These are phyloP conservation scores for Trichopoda pennipes DNA, from an alignment of 2,888 invertebrate species.

Conservation along the genomic window DNA sequence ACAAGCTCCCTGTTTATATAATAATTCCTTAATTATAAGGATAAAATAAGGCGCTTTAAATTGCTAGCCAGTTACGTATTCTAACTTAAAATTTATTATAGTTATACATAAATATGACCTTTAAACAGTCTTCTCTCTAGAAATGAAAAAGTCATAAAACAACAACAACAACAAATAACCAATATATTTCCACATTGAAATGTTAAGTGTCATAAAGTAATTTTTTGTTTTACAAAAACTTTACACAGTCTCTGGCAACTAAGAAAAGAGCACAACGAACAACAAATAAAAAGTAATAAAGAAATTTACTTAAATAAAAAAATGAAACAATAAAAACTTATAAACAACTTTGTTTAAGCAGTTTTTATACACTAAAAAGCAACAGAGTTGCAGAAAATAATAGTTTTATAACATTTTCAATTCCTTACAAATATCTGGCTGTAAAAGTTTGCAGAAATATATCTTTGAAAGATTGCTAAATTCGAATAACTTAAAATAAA, in stretches of 20 bases:
- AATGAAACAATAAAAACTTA: conserved; percentile 51
- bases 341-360: conserved; percentile 48
- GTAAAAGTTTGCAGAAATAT: conserved; percentile 9
- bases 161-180: not conserved
- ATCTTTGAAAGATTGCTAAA: not conserved
- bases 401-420: conserved; percentile 44
- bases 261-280: conserved; percentile 31
- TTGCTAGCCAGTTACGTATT: no score
- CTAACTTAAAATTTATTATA: not conserved
- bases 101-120: not conserved
- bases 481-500: no score
- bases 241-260: conserved; percentile 17
- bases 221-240: conserved; percentile 41
- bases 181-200: not conserved
- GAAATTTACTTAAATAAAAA: conserved; percentile 47
- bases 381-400: conserved; percentile 50
- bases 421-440: conserved; percentile 17
- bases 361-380: conserved; percentile 45
- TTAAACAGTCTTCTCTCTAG: not conserved
- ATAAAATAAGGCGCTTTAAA: no score
- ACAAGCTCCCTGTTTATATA: no score
- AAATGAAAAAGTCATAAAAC: not conserved
- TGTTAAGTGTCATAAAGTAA: conserved; percentile 54
- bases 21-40: no score
- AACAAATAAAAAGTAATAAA: conserved; percentile 49